Base-by-base conservation (phyloP, 2,888 invertebrate genomes). In the Pachliopta kotzebuea region DNA sequence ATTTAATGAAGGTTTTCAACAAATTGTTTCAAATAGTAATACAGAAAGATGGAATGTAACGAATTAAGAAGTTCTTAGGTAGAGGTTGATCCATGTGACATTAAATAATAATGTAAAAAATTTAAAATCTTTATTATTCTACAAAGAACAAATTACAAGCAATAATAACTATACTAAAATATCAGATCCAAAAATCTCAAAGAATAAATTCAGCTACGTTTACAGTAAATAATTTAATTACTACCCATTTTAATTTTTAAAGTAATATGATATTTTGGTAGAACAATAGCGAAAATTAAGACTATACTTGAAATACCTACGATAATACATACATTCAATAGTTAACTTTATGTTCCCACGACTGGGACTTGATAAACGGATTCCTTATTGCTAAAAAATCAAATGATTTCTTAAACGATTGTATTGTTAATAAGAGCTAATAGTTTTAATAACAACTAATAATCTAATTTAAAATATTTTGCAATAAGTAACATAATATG, bases 171-270 rank as follows among this genome's bases (percentile, higher is more conserved):
- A 56, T 2, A 37, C 56, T 56, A 17, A 17, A 6, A 56, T 56
- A 42, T 56, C 37, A 42, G 56, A 56, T 56, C 56, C 42, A 17
- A 37, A 3, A 56, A 45, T 18, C 18, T 45, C n/a, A n/a, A 18
- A n/a, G 6, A 45, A n/a, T 45, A 45, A 0, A n/a, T 45, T 45
- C 45, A 11, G 45, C 45, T n/a, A 18, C 18, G n/a, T 45, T 45
- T n/a, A n/a, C 4, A 45, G 45, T 45, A 45, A 18, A n/a, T 45
- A 18, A 18, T n/a, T 18, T 45, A n/a, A n/a, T 18, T 45, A 45
- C 2, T 45, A 6, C 0, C n/a, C 1, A 18, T n/a, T n/a, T 45
- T n/a, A n/a, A n/a, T n/a, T n/a, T n/a, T n/a, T n/a, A n/a, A n/a
- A n/a, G n/a, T n/a, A n/a, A n/a, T n/a, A 18, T 6, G 45, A n/a